A percentile compares a stretch with the other conserved stretches of the same genome.
These are phyloP conservation scores for Acrocephalus kingi DNA, from an alignment of 2,113 vertebrate species.

Conservation along the genomic window DNA sequence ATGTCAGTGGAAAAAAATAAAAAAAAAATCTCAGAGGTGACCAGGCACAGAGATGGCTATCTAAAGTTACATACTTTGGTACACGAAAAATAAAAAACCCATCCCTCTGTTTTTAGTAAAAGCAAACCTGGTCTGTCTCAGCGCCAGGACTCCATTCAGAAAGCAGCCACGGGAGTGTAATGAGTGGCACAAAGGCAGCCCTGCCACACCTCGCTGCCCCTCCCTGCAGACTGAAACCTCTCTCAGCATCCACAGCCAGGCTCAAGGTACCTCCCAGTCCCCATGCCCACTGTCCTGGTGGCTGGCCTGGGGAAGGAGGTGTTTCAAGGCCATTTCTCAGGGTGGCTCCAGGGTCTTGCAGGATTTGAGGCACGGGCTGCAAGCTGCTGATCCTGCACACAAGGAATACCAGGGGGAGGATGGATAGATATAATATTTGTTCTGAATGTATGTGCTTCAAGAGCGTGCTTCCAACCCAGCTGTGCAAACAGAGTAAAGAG, in stretches of 20 bases:
- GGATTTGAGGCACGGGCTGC: background rate
- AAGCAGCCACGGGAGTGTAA: background rate
- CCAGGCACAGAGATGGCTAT: conserved; percentile 9
- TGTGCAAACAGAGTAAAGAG: background rate
- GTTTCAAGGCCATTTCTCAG: background rate
- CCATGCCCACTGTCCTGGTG: background rate
- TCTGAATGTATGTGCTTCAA: background rate
- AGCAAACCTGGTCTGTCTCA: conserved; percentile 26
- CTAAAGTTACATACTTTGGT: background rate
- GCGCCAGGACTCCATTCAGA: background rate
- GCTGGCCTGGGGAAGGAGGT: background rate
- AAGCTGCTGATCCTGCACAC: background rate
- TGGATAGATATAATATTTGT: background rate
- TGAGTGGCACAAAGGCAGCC: background rate
- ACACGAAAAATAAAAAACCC: conserved; percentile 1
- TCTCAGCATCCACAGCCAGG: background rate
- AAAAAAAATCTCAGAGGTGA: conserved; percentile 2
- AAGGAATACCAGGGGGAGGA: background rate
- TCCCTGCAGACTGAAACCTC: background rate
- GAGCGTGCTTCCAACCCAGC: background rate
- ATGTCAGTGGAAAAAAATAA: background rate
- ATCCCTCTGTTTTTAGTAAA: conserved; percentile 44
- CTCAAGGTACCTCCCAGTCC: background rate
- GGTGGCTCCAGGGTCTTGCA: accelerated
- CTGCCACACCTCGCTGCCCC: background rate